Evolutionary conservation across 30 jellyfish, hydroid and myxozoan species (phyloP).

Genomic region (Cassiopea andromeda): DNA sequence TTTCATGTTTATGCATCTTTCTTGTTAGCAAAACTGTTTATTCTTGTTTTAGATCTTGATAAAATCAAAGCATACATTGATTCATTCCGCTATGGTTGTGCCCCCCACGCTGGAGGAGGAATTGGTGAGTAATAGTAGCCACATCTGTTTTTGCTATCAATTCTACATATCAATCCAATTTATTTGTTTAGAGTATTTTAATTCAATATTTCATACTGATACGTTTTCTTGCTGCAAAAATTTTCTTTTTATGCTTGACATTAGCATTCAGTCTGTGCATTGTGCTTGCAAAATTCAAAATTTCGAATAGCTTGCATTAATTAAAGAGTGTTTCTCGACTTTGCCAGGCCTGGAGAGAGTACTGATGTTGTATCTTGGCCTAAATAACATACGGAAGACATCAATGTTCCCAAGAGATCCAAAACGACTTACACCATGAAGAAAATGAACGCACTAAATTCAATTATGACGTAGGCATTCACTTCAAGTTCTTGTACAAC

Average conservation of each 20-base stretch:
- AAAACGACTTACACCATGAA: constrained; percentile 94
- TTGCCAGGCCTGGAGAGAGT: constrained; percentile 96
- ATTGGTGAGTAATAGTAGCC: constrained; percentile 76
- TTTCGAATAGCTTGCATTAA: not conserved
- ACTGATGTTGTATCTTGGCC: constrained; percentile 93
- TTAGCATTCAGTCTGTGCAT: too few species aligned
- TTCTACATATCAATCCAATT: not conserved
- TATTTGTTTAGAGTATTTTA: too few species aligned
- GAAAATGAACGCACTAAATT: not conserved
- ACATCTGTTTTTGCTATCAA: not conserved
- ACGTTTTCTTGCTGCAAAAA: too few species aligned
- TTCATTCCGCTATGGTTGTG: constrained; percentile 95
- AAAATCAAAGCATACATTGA: constrained; percentile 96
- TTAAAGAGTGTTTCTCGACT: not conserved
- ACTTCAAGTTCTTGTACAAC: not conserved
- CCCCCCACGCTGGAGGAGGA: constrained; percentile 99
- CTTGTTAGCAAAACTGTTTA: too few species aligned
- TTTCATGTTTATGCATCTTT: too few species aligned
- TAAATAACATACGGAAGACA: constrained; percentile 97
- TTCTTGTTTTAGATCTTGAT: constrained; percentile 82
- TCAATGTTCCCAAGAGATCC: constrained; percentile 99
- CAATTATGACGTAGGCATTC: too few species aligned
- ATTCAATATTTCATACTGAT: too few species aligned
- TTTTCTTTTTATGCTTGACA: not conserved
- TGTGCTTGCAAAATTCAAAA: too few species aligned